Evolutionary conservation across 1,140 invertebrate species (phyloP).

Genomic region (Neuroterus valhalla): DNA sequence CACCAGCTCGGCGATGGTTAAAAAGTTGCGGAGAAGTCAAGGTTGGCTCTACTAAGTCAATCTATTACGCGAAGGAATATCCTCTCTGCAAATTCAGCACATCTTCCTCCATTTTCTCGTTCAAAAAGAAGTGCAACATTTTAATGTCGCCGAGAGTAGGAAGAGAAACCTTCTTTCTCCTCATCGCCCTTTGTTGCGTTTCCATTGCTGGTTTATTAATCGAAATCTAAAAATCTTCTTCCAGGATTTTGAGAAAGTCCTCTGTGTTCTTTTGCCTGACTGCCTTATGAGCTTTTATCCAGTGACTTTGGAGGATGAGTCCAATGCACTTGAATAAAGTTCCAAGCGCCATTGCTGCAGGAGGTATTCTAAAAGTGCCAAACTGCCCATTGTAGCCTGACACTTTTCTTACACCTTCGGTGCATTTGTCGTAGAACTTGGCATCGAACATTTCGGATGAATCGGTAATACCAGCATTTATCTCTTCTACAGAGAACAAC

Average conservation of each 20-base stretch:
- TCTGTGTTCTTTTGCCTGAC: constrained; percentile 13
- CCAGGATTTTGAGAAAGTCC: not conserved
- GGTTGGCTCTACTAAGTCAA: constrained; percentile 10
- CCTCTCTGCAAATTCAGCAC: constrained; percentile 11
- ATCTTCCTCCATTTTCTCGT: constrained; percentile 1
- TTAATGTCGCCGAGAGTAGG: constrained; percentile 34
- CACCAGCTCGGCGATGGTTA: too few species aligned
- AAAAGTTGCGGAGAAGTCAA: constrained; percentile 33
- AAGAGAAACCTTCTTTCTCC: constrained; percentile 31
- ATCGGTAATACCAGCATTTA: constrained; percentile 27
- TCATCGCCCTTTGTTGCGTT: not conserved
- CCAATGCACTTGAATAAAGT: constrained; percentile 40
- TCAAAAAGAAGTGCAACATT: constrained; percentile 35
- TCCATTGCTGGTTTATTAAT: constrained; percentile 27
- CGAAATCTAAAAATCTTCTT: too few species aligned
- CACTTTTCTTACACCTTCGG: constrained; percentile 34
- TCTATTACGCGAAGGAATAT: constrained; percentile 20
- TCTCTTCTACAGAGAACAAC: constrained; percentile 64
- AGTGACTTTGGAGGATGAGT: constrained; percentile 38
- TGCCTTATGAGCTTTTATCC: not conserved
- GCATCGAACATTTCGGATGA: constrained; percentile 3
- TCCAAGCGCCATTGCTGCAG: constrained; percentile 31
- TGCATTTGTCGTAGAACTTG: constrained; percentile 29
- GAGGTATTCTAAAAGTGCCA: constrained; percentile 31
- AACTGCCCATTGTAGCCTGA: constrained; percentile 33